phyloP scores from a whole-genome alignment of 2,797 vertebrate genomes.

The Pipistrellus pygmaeus region DNA sequence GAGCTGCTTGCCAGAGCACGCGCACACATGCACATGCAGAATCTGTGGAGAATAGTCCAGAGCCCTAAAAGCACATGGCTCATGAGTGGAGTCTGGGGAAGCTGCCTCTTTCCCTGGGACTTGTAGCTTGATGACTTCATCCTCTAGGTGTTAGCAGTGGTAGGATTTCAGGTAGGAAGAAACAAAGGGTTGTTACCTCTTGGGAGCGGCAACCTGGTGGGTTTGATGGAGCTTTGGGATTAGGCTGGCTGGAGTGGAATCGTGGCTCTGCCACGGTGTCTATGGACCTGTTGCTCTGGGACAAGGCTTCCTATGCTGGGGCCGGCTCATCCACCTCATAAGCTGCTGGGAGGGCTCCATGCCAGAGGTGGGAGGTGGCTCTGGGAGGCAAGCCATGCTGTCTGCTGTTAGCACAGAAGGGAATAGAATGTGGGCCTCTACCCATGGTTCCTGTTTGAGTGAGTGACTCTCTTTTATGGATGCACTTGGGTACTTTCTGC shows the following conservation, averaged over 20 bases:
- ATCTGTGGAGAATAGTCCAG: background rate
- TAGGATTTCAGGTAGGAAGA: background rate
- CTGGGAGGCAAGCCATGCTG: background rate
- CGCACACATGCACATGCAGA: background rate
- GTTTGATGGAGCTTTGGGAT: background rate
- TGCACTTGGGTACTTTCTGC: background rate
- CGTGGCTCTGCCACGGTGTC: background rate
- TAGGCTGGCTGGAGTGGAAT: background rate
- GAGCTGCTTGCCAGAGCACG: slow-evolving; percentile 45
- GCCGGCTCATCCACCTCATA: background rate
- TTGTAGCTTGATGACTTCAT: background rate
- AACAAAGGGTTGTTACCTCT: background rate
- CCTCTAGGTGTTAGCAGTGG: background rate
- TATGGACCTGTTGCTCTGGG: background rate
- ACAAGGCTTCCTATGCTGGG: background rate
- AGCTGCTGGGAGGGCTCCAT: background rate
- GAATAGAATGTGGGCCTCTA: background rate
- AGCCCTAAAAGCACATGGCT: background rate
- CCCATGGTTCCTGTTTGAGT: background rate
- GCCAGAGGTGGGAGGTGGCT: background rate
- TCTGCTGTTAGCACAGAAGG: background rate
- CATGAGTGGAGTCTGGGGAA: background rate
- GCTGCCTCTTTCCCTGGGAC: background rate
- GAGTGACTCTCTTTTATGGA: background rate
- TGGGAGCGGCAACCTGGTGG: background rate